Base-by-base conservation (phyloP, 2,113 vertebrate species). In the Etheostoma spectabile region DNA sequence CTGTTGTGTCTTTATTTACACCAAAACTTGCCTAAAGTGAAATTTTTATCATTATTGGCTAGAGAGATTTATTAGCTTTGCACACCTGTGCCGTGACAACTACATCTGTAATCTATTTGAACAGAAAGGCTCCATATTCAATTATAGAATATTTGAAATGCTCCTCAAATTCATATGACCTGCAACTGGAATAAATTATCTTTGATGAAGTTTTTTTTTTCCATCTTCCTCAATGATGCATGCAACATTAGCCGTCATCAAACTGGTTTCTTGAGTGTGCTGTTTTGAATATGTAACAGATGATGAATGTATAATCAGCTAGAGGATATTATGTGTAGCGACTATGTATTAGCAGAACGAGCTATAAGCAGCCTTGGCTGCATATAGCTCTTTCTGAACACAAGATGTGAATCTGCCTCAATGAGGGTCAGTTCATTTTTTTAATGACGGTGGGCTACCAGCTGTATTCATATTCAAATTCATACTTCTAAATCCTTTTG, bases 261-360 rank as follows among this genome's bases (percentile, higher is more conserved):
- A 76, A 79, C 83, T 71, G 82, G 65, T 81, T 84, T 6, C 83
- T 84, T 6, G 52, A 76, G 85, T 89, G 82, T 77, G 86, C 86
- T 90, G 83, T 78, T 91, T 81, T 91, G 87, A 92, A 93, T 91
- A 90, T 86, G 89, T 77, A 92, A 86, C 71, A 82, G 89, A 86
- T 87, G 90, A 91, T 93, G 87, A 91, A 92, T 93, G 85, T 63
- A 87, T 88, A 91, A 91, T 93, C 79, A 85, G 61, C 66, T 21
- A 30, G 70, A 56, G 83, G 78, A 85, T 83, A 78, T 84, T 81
- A 77, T 67, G 89, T 69, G 65, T 81, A 74, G 68, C 52, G 24
- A 83, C 65, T 45, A 53, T 70, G 65, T 77, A 78, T 87, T 84
- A 89, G 80, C 69, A 70, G 79, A 65, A 27, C 35, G 53, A 65